Conservation (phyloP, 2,888 invertebrate species). For the Orthosia gracilis region DNA sequence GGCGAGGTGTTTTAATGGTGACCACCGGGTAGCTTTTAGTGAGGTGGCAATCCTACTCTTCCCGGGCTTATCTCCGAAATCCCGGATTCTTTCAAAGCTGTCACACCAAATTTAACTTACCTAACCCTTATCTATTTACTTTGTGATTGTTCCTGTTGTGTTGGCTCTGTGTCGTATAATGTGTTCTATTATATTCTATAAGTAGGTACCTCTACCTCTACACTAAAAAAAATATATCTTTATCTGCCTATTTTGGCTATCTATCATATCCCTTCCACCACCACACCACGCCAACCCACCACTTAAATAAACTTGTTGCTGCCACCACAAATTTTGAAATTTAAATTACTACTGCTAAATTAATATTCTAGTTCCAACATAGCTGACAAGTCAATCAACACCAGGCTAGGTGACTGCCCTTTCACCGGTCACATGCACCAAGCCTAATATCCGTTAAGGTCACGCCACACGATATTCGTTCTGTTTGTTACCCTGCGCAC, state of each 20-base stretch:
- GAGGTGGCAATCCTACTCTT: too few species aligned
- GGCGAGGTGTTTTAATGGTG: too few species aligned
- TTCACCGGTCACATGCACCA: slow-evolving; percentile 55
- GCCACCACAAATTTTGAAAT: background rate
- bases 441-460: slow-evolving; percentile 75
- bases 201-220: too few species aligned
- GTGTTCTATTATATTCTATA: too few species aligned
- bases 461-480: slow-evolving; percentile 74
- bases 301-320: background rate
- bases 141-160: too few species aligned
- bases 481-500: slow-evolving; percentile 82
- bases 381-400: slow-evolving; percentile 47
- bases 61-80: too few species aligned
- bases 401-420: slow-evolving; percentile 55
- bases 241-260: background rate
- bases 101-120: too few species aligned
- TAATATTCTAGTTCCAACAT: slow-evolving; percentile 30
- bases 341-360: background rate
- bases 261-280: background rate
- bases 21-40: too few species aligned
- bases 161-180: too few species aligned
- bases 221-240: background rate
- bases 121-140: too few species aligned
- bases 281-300: too few species aligned
- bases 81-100: too few species aligned